A percentile compares a stretch with the other conserved stretches of the same genome.
Conservation (phyloP, 64 coral and sea anemone genomes). For the Montipora efflorescens region DNA sequence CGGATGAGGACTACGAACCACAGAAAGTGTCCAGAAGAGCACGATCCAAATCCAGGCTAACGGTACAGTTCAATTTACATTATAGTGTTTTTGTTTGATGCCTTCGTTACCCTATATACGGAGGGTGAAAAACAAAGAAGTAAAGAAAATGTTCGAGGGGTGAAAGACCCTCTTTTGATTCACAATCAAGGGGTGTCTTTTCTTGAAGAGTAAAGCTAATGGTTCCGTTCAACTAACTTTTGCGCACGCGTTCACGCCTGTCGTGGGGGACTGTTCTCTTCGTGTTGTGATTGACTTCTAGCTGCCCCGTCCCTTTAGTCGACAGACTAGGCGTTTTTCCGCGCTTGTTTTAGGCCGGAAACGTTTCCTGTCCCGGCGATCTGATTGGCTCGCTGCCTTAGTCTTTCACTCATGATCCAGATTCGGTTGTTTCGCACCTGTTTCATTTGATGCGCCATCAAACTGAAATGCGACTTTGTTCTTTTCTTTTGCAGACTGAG, state of each 20-base stretch:
- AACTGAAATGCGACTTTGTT: background rate
- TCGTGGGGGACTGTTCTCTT: too few relatives aligned
- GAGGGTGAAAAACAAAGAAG: too few relatives aligned
- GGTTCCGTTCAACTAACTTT: too few relatives aligned
- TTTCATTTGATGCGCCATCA: background rate
- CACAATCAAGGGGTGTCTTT: too few relatives aligned
- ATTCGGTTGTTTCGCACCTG: background rate
- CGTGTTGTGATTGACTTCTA: too few relatives aligned
- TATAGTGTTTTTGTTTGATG: background rate
- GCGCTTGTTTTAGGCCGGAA: background rate
- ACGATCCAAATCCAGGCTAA: slow-evolving; percentile 24
- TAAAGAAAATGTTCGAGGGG: too few relatives aligned
- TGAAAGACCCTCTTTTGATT: too few relatives aligned
- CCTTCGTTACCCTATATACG: background rate
- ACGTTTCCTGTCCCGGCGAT: background rate
- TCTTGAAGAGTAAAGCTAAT: too few relatives aligned
- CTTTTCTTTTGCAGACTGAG: slow-evolving; percentile 3
- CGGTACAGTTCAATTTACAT: background rate
- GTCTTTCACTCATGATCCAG: background rate
- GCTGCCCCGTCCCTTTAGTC: too few relatives aligned
- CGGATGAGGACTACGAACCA: slow-evolving; percentile 40
- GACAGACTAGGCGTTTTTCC: background rate
- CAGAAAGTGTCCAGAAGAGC: slow-evolving; percentile 32
- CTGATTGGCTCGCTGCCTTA: background rate
- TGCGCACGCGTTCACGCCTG: too few relatives aligned